phyloP scores from a whole-genome alignment of 2,113 vertebrate genomes.

The Tonatia bakeri region DNA sequence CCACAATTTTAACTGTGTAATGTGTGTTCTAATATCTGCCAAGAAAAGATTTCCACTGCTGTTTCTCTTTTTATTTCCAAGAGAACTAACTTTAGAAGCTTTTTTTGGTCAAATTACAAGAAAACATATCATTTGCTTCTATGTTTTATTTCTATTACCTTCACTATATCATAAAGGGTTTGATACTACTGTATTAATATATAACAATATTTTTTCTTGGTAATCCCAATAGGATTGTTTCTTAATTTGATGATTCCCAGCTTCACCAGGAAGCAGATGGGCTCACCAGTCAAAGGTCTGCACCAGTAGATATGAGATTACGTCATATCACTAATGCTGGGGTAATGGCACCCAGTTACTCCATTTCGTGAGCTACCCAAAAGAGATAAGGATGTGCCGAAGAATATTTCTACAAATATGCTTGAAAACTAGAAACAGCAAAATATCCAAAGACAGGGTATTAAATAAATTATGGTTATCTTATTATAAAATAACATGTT shows the following conservation, averaged over 20 bases:
- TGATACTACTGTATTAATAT: background rate
- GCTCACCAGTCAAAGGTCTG: background rate
- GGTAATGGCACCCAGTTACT: background rate
- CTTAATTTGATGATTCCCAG: background rate
- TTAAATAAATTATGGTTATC: background rate
- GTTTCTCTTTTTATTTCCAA: background rate
- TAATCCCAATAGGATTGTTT: background rate
- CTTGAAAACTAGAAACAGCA: background rate
- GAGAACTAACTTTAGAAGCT: background rate
- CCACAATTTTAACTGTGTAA: background rate
- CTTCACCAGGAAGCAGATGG: background rate
- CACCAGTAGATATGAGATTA: background rate
- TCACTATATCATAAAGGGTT: background rate
- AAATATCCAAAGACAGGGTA: background rate
- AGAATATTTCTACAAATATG: background rate
- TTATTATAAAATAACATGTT: background rate
- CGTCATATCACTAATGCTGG: background rate
- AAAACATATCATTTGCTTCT: background rate
- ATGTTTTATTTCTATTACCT: background rate
- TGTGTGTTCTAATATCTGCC: background rate
- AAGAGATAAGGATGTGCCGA: background rate
- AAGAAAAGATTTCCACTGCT: background rate
- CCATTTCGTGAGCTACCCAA: background rate
- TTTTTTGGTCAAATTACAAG: background rate
- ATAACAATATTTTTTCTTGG: background rate